Evolutionary conservation across 2,888 invertebrate species (phyloP).

Genomic region (Calliscelio sp.): DNA sequence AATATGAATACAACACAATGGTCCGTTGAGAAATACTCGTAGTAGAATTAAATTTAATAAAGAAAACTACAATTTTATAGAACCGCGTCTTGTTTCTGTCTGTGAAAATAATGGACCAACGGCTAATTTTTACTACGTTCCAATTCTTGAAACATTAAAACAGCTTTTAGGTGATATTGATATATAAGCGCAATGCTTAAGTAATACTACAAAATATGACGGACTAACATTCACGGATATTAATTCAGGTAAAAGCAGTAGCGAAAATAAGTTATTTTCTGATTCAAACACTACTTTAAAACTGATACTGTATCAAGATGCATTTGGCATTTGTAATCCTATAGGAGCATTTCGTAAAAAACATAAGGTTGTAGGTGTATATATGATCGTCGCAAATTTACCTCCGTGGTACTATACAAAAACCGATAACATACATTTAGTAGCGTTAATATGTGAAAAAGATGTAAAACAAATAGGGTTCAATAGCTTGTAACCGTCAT

Average conservation of each 20-base stretch:
- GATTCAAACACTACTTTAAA: too few species aligned
- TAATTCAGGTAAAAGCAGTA: not conserved
- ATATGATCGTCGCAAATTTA: conserved; percentile 25
- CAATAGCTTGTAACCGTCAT: too few species aligned
- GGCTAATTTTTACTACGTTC: not conserved
- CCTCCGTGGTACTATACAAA: conserved; percentile 25
- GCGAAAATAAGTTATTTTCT: too few species aligned
- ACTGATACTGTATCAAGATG: conserved; percentile 34
- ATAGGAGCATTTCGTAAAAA: conserved; percentile 16
- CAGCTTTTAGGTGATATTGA: not conserved
- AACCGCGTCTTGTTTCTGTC: not conserved
- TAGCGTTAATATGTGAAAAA: conserved; percentile 53
- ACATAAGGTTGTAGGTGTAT: conserved; percentile 29
- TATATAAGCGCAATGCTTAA: not conserved
- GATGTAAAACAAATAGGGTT: too few species aligned
- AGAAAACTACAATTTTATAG: too few species aligned
- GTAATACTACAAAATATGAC: not conserved
- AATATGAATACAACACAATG: too few species aligned
- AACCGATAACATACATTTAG: conserved; percentile 27
- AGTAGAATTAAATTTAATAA: too few species aligned
- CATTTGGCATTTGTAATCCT: conserved; percentile 26
- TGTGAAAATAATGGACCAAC: not conserved
- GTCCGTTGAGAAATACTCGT: too few species aligned
- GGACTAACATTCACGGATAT: not conserved
- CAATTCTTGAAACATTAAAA: conserved; percentile 2